Percentiles rank a stretch among this genome's conserved stretches.
These are phyloP conservation scores for Thunnus thynnus DNA, from an alignment of 2,113 vertebrate genomes.

Conservation along the genomic window DNA sequence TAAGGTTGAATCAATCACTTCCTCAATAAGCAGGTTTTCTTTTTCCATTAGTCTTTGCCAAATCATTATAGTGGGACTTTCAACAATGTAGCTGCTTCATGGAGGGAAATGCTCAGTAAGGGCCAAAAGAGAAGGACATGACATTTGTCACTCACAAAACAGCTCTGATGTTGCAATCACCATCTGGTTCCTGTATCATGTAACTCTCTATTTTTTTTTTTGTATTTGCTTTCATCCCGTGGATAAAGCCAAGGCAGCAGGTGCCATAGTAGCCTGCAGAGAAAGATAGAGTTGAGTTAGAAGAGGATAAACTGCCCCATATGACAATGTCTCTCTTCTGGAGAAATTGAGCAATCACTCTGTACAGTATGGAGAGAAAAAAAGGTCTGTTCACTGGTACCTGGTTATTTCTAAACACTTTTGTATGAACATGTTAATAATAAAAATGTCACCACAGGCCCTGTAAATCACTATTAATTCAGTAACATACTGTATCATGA, in stretches of 20 bases:
- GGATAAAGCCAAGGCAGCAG: slow-evolving; percentile 78
- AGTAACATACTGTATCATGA: too few species aligned
- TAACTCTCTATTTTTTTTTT: slow-evolving; percentile 55
- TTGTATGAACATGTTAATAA: too few species aligned
- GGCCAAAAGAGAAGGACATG: not conserved
- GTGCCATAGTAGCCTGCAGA: slow-evolving; percentile 79
- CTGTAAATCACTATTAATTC: too few species aligned
- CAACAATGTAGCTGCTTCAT: slow-evolving; percentile 7
- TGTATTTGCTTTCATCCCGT: rapidly evolving
- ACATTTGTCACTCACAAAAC: slow-evolving; percentile 78
- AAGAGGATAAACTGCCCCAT: not conserved
- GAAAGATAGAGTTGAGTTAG: not conserved
- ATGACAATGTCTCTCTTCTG: not conserved
- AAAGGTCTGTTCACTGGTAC: too few species aligned
- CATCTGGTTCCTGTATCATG: slow-evolving; percentile 81
- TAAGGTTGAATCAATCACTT: not conserved
- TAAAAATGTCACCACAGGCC: too few species aligned
- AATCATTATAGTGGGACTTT: not conserved
- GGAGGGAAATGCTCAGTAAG: not conserved
- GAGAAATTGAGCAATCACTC: not conserved
- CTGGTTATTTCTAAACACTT: too few species aligned
- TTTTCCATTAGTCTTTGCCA: slow-evolving; percentile 32
- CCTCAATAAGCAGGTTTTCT: not conserved
- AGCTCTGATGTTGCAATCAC: slow-evolving; percentile 84
- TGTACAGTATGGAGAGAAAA: not conserved